These are phyloP conservation scores for Emydocephalus ijimae DNA, from an alignment of 2,113 vertebrate species.

Conservation along the genomic window DNA sequence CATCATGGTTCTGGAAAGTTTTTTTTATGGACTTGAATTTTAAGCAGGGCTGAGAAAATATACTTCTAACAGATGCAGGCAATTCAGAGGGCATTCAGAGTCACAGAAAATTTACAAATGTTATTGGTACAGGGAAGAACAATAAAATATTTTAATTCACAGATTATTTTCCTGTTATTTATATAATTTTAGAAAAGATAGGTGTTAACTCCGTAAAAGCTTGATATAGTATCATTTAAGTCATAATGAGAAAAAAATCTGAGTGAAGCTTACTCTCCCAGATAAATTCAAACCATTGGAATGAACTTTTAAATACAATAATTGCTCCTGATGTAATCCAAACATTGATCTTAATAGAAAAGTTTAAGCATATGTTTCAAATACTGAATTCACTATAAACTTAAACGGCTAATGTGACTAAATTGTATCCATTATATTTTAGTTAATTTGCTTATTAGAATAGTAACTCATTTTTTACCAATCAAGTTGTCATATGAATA, in stretches of 20 bases:
- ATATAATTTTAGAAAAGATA: not conserved
- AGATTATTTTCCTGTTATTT: not conserved
- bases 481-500: not conserved
- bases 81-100: not conserved
- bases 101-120: not conserved
- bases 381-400: not conserved
- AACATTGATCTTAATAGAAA: not conserved
- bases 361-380: not conserved
- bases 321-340: not conserved
- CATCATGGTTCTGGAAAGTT: not conserved
- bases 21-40: not conserved
- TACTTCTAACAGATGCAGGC: conserved; percentile 13
- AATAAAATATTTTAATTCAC: not conserved
- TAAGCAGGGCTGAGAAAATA: not conserved
- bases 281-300: not conserved
- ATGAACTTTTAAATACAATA: not conserved
- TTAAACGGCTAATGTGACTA: not conserved
- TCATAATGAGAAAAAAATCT: rapidly evolving
- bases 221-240: not conserved
- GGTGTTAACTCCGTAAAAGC: not conserved
- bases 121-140: not conserved
- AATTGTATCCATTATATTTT: not conserved
- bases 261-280: rapidly evolving
- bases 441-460: not conserved
- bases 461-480: not conserved